Conservation (phyloP, 2,888 invertebrate species). For the Hemistola chrysoprasaria region DNA sequence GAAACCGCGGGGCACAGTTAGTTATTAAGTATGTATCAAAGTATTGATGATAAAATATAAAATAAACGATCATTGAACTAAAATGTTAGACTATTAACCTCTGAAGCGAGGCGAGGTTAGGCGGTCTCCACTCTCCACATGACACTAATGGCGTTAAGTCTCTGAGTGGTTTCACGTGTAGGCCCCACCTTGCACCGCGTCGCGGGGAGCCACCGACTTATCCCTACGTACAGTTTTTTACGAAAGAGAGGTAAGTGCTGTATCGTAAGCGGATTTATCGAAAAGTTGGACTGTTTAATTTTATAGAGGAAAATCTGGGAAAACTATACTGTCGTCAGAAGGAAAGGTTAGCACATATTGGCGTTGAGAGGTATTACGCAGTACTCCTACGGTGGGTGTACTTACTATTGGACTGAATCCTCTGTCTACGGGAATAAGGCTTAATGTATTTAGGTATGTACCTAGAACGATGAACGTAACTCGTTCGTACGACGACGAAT, state of each 20-base stretch:
- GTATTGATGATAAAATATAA: not conserved
- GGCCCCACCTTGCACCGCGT: slow-evolving; percentile 54
- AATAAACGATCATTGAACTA: slow-evolving; percentile 11
- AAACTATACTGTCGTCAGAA: too few relatives aligned
- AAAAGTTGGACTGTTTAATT: slow-evolving; percentile 9
- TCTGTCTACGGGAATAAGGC: too few relatives aligned
- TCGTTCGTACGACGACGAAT: too few relatives aligned
- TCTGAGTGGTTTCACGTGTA: slow-evolving; percentile 75
- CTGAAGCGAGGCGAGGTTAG: slow-evolving; percentile 10
- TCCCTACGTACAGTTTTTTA: slow-evolving; percentile 70
- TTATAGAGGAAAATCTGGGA: not conserved
- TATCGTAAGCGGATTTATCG: slow-evolving; percentile 53
- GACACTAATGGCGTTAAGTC: slow-evolving; percentile 48
- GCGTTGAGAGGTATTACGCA: too few relatives aligned
- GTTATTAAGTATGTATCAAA: too few relatives aligned
- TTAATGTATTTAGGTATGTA: too few relatives aligned
- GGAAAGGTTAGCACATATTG: too few relatives aligned
- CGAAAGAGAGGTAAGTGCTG: slow-evolving; percentile 48
- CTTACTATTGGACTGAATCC: too few relatives aligned
- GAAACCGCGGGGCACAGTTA: too few relatives aligned
- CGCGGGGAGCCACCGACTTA: slow-evolving; percentile 50
- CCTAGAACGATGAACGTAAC: too few relatives aligned
- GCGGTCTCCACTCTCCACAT: slow-evolving; percentile 26
- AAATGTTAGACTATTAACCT: slow-evolving; percentile 22
- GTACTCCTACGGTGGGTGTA: too few relatives aligned